Percentiles rank a stretch among this genome's conserved stretches.
These are phyloP conservation scores for Leucophenga varia DNA, from an alignment of 1,140 invertebrate genomes.

Conservation along the genomic window DNA sequence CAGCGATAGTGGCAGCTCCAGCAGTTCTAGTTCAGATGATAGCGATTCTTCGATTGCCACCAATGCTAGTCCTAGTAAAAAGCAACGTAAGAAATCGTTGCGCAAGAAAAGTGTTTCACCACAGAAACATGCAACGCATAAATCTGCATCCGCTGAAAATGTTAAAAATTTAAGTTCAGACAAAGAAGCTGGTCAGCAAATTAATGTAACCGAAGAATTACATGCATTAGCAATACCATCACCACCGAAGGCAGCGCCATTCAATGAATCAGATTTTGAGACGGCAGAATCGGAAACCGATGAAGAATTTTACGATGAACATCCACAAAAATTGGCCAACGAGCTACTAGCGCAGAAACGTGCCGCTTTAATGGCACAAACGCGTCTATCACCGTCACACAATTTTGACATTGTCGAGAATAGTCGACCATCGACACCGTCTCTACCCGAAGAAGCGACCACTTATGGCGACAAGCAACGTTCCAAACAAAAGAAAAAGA, in stretches of 20 bases:
- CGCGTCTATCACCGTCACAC: conserved; percentile 62
- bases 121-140: conserved; percentile 22
- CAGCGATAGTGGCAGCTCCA: conserved; percentile 55
- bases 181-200: conserved; percentile 7
- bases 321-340: conserved; percentile 71
- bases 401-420: conserved; percentile 64
- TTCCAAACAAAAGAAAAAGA: conserved; percentile 62
- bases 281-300: conserved; percentile 81
- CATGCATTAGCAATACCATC: conserved; percentile 2
- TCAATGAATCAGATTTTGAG: conserved; percentile 75
- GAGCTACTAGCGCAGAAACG: conserved; percentile 73
- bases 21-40: conserved; percentile 68
- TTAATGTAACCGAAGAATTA: conserved; percentile 24
- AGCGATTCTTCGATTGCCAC: conserved; percentile 58
- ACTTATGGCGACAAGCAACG: conserved; percentile 57
- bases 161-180: too few species aligned
- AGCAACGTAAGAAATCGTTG: conserved; percentile 21
- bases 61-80: conserved; percentile 19
- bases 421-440: conserved; percentile 63
- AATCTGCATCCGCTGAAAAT: not conserved
- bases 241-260: conserved; percentile 26
- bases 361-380: conserved; percentile 65
- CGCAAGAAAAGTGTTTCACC: conserved; percentile 19
- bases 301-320: conserved; percentile 82
- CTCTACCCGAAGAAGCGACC: conserved; percentile 53